phyloP scores from a whole-genome alignment of 2,797 vertebrate species.

The Rhinichthys osculus region DNA sequence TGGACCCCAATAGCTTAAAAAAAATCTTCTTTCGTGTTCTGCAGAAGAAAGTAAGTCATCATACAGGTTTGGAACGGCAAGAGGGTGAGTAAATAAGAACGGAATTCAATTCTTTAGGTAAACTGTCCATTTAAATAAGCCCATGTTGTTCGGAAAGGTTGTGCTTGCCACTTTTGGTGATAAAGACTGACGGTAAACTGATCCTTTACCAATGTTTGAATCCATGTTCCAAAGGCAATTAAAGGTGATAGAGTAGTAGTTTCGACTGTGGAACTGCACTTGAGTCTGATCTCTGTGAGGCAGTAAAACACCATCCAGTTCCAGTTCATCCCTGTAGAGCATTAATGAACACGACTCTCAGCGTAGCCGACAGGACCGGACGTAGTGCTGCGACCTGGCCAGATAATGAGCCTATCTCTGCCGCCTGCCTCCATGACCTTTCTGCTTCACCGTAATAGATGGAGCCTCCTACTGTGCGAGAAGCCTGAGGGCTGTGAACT shows the following conservation, averaged over 20 bases:
- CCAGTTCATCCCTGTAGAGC: slow-evolving; percentile 41
- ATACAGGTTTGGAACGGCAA: not conserved
- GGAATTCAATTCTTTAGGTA: not conserved
- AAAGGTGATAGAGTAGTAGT: not conserved
- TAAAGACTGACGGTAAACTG: not conserved
- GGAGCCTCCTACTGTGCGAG: slow-evolving; percentile 55
- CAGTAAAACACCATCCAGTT: slow-evolving; percentile 19
- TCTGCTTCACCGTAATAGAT: slow-evolving; percentile 54
- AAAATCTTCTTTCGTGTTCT: not conserved
- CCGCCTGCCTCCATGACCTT: slow-evolving; percentile 60
- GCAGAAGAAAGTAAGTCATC: not conserved
- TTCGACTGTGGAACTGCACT: not conserved
- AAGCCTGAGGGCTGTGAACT: slow-evolving; percentile 48
- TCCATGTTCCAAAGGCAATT: slow-evolving; percentile 1
- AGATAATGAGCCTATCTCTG: slow-evolving; percentile 61
- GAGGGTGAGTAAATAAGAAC: not conserved
- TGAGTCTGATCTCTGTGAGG: not conserved
- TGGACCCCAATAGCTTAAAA: not conserved
- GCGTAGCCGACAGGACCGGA: slow-evolving; percentile 34
- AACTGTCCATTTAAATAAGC: not conserved
- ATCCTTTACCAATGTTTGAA: not conserved
- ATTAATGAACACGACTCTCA: slow-evolving; percentile 54
- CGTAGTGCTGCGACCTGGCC: slow-evolving; percentile 42
- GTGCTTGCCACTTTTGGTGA: not conserved
- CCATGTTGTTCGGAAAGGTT: not conserved